Base-by-base conservation (phyloP, 2,113 vertebrate species). In the Phocoena sinus region DNA sequence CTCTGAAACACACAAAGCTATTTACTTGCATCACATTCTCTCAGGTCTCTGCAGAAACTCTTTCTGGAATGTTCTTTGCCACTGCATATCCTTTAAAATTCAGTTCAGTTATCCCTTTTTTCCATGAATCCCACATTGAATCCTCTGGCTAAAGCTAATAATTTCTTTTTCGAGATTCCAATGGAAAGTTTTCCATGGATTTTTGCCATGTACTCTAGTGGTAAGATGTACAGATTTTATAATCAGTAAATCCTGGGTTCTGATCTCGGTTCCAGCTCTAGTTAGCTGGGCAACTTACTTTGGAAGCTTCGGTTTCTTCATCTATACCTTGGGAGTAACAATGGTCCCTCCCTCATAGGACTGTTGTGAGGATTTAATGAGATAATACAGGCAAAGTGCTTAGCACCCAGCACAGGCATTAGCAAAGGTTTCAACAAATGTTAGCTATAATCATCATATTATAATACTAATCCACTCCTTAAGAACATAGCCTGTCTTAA, bases 91-190 rank as follows among this genome's bases (percentile, higher is more conserved):
- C 28, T 93, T 89, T 58, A 68, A 86, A 71, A 74, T 90, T 89
- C 58, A 25, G 4, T 26, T 76, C 25, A 82, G 38, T 94, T 68
- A 70, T 41, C 26, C 41, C 13, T 56, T 68, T 95, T 95, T 74
- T 83, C 38, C 63, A 74, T 53, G 71, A 95, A 74, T 79, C 6
- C 41, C 60, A 63, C 28, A 79, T 1, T 73, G 63, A 89, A 33
- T 81, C 14, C 26, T 41, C 3, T 90, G 85, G 50, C n/a, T n/a
- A 70, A 56, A 76, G 38, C 15, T 53, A 83, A 20, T 70, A 17
- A 84, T 79, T 92, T 95, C 71, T 94, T 91, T 73, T 79, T 80
- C 14, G 47, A 80, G 91, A 94, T 73, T 53, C 76, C 65, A 23
- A 31, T 13, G 67, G 82, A 65, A 89, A 81, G 1, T 47, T 94